Evolutionary conservation across 2,888 invertebrate species (phyloP).

Genomic region (Rapana venosa): DNA sequence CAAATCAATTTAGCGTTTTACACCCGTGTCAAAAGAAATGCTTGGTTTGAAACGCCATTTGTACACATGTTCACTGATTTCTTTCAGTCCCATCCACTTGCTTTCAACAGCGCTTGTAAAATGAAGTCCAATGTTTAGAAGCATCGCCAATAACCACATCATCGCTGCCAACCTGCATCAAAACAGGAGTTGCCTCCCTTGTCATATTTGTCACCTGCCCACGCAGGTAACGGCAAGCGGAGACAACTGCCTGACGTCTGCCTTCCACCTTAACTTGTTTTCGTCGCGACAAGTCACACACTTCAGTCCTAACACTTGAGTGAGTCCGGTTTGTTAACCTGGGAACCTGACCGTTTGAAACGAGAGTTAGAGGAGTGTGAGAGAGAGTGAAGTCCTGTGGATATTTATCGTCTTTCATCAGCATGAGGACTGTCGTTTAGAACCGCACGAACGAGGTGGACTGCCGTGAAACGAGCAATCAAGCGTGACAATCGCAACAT

Average conservation of each 20-base stretch:
- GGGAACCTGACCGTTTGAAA: slow-evolving; percentile 9
- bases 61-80: not conserved
- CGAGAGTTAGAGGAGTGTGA: slow-evolving; percentile 1
- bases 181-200: slow-evolving; percentile 33
- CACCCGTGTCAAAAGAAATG: not conserved
- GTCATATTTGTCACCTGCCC: slow-evolving; percentile 8
- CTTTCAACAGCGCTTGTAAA: not conserved
- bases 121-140: not conserved
- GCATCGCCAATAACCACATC: not conserved
- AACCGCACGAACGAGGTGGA: not conserved
- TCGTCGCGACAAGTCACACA: not conserved
- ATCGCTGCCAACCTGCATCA: not conserved
- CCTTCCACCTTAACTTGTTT: not conserved
- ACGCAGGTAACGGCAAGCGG: slow-evolving; percentile 34
- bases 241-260: slow-evolving; percentile 25
- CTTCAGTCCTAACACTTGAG: not conserved
- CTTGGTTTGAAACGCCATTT: not conserved
- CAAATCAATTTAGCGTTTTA: not conserved
- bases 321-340: not conserved
- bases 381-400: not conserved
- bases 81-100: not conserved
- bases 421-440: not conserved
- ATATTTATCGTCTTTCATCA: not conserved
- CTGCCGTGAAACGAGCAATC: slow-evolving; percentile 6
- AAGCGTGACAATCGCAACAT: slow-evolving; percentile 39